phyloP scores from a whole-genome alignment of 2,888 invertebrate species.

The Gonocerus acuteangulatus region DNA sequence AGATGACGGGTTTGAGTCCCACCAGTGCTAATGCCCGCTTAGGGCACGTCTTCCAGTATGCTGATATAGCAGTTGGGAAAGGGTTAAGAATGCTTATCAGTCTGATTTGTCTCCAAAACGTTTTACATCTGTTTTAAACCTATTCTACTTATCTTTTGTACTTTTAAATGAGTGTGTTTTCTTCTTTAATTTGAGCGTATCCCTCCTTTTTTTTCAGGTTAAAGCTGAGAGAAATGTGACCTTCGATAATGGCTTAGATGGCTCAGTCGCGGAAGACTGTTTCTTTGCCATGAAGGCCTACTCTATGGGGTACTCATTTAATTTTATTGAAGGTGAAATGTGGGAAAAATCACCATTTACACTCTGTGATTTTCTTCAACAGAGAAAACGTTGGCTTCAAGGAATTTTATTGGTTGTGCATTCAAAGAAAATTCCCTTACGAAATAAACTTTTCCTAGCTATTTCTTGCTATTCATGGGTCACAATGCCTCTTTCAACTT shows the following conservation, averaged over 20 bases:
- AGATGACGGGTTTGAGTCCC: no score
- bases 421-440: slow-evolving; percentile 70
- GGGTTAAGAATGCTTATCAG: no score
- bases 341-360: slow-evolving; percentile 97
- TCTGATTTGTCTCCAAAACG: no score
- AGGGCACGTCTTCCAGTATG: no score
- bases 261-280: slow-evolving; percentile 96
- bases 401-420: slow-evolving; percentile 84
- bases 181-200: no score
- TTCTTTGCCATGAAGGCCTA: slow-evolving; percentile 95
- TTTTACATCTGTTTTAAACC: no score
- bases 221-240: slow-evolving; percentile 85
- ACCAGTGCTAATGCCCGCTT: no score
- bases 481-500: slow-evolving; percentile 84
- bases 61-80: no score
- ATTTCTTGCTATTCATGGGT: slow-evolving; percentile 94
- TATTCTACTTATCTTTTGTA: no score
- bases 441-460: slow-evolving; percentile 71
- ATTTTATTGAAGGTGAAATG: slow-evolving; percentile 97
- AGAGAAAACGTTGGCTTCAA: slow-evolving; percentile 92
- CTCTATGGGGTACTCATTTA: slow-evolving; percentile 81
- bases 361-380: slow-evolving; percentile 89
- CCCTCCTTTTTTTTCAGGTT: slow-evolving; percentile 53
- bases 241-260: slow-evolving; percentile 92
- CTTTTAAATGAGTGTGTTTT: neutral